Conservation (phyloP, 2,888 invertebrate genomes). For the Nezara viridula region DNA sequence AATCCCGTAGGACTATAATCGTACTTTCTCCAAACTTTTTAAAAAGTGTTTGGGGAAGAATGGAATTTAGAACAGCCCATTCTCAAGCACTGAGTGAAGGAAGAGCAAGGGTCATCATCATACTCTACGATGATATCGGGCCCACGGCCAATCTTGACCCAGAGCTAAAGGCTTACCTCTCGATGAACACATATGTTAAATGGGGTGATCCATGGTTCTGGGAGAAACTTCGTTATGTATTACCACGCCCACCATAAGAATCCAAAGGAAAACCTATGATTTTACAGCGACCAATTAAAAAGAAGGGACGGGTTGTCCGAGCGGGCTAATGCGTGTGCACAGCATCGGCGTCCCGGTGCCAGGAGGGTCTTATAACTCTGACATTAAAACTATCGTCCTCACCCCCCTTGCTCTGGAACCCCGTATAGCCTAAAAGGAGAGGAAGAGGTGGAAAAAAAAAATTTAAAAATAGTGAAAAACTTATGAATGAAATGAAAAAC, state of each 20-base stretch:
- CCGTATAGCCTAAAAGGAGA: too few species aligned
- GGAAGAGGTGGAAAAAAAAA: too few species aligned
- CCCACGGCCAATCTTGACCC: conserved; percentile 75
- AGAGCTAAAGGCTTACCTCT: conserved; percentile 79
- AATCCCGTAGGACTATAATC: conserved; percentile 79
- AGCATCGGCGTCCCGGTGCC: too few species aligned
- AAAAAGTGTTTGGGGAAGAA: conserved; percentile 81
- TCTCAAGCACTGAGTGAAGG: conserved; percentile 79
- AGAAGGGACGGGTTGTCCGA: too few species aligned
- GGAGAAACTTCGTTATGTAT: conserved; percentile 81
- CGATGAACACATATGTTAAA: conserved; percentile 83
- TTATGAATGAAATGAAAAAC: conserved; percentile 46
- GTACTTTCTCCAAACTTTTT: conserved; percentile 81
- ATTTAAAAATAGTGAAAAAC: conserved; percentile 59
- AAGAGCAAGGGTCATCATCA: conserved; percentile 79
- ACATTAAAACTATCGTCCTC: too few species aligned
- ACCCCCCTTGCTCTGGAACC: too few species aligned
- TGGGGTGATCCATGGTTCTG: conserved; percentile 89
- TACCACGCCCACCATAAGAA: conserved; percentile 74
- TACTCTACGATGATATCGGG: conserved; percentile 81
- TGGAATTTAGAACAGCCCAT: conserved; percentile 84
- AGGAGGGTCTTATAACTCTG: too few species aligned
- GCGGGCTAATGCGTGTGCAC: too few species aligned
- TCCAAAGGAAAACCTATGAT: conserved; percentile 69
- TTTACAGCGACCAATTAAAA: background rate